phyloP scores from a whole-genome alignment of 2,113 vertebrate genomes.

The Chaenocephalus aceratus region DNA sequence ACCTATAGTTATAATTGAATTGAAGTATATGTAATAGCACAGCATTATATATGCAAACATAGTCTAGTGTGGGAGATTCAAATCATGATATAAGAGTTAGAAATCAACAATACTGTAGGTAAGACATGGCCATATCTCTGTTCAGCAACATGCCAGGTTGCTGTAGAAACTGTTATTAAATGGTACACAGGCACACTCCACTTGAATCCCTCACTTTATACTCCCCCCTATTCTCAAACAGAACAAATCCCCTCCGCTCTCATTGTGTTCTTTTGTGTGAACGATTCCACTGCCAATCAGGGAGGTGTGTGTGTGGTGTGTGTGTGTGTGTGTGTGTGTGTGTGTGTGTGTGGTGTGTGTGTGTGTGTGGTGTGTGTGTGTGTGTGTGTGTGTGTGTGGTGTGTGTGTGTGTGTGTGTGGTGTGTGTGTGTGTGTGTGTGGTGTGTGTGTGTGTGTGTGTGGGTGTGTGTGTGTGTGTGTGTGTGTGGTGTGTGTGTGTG shows the following conservation, averaged over 20 bases:
- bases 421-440: too few species aligned
- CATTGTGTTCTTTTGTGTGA: conserved; percentile 44
- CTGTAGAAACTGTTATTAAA: neutral
- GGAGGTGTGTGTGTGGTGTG: neutral
- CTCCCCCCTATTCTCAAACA: conserved; percentile 14
- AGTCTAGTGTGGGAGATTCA: neutral
- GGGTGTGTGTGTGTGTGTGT: too few species aligned
- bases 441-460: too few species aligned
- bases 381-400: too few species aligned
- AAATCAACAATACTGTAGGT: neutral
- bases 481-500: too few species aligned
- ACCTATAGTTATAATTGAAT: neutral
- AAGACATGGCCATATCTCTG: neutral
- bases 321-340: too few species aligned
- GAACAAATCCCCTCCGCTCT: conserved; percentile 1
- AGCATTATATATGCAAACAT: neutral
- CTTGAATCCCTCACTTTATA: neutral
- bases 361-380: too few species aligned
- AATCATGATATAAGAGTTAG: neutral
- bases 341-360: too few species aligned
- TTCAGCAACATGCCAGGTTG: neutral
- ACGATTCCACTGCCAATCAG: conserved; percentile 47
- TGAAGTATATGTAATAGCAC: neutral
- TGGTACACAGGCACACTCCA: neutral
- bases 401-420: too few species aligned